A percentile compares a stretch with the other conserved stretches of the same genome.
Conservation (phyloP, 2,113 vertebrate genomes). For the Vanacampus margaritifer region DNA sequence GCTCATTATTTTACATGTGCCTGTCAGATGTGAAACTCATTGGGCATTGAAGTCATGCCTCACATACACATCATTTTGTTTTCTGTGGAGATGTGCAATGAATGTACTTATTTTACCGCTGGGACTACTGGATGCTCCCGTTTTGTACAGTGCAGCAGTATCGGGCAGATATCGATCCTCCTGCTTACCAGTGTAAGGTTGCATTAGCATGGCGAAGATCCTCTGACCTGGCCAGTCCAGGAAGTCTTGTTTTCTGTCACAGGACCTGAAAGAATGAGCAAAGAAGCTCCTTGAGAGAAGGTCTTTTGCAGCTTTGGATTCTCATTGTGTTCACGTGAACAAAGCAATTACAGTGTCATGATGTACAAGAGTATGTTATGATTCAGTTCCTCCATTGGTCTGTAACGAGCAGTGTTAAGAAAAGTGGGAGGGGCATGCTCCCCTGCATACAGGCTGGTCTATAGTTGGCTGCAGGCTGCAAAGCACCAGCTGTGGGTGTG, state of each 20-base stretch:
- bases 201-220: conserved; percentile 43
- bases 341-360: too few relatives aligned
- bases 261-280: background rate
- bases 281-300: background rate
- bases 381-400: too few relatives aligned
- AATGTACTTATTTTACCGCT: background rate
- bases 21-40: background rate
- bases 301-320: background rate
- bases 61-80: background rate
- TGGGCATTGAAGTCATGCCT: background rate
- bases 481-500: too few relatives aligned
- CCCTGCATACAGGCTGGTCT: too few relatives aligned
- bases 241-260: conserved; percentile 11
- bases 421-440: too few relatives aligned
- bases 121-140: conserved; percentile 4
- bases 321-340: background rate
- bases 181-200: conserved; percentile 44
- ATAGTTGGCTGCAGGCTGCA: too few relatives aligned
- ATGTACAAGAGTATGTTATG: too few relatives aligned
- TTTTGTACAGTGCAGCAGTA: conserved; percentile 52
- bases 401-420: too few relatives aligned
- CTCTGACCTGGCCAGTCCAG: background rate
- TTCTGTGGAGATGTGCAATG: background rate
- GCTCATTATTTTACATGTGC: background rate
- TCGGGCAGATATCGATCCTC: conserved; percentile 49